Evolutionary conservation across 2,797 vertebrate genomes (phyloP).

Genomic region (Tragopan temminckii): DNA sequence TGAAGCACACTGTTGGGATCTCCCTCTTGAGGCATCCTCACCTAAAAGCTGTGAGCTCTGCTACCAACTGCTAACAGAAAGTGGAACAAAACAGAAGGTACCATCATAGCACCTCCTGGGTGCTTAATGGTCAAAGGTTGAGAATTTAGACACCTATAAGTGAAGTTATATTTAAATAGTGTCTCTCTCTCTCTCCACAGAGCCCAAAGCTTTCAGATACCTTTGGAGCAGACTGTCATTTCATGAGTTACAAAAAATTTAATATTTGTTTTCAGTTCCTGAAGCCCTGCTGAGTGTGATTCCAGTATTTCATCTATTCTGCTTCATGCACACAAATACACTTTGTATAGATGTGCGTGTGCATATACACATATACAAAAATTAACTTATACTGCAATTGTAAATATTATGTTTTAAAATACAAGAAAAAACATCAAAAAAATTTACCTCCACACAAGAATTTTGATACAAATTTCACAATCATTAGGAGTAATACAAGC

Average conservation of each 20-base stretch:
- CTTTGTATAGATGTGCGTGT: accelerated
- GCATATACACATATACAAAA: neutral
- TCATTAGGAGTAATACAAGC: neutral
- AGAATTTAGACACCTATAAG: neutral
- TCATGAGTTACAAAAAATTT: neutral
- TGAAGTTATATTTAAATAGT: neutral
- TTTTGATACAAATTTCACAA: neutral
- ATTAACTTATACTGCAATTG: neutral
- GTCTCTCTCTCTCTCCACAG: neutral
- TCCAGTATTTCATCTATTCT: neutral
- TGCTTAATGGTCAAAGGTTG: neutral
- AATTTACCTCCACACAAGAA: neutral
- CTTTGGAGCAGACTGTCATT: neutral
- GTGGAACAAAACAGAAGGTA: neutral
- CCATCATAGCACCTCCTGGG: neutral
- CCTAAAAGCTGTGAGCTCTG: neutral
- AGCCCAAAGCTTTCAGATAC: neutral
- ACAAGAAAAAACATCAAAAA: neutral
- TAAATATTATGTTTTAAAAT: neutral
- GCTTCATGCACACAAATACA: neutral
- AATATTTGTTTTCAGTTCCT: neutral
- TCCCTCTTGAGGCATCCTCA: neutral
- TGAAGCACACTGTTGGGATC: neutral
- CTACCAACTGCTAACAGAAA: neutral
- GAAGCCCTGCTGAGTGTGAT: neutral